A percentile compares a stretch with the other conserved stretches of the same genome.
These are phyloP conservation scores for Colletes collaris DNA, from an alignment of 2,888 invertebrate species.

Conservation along the genomic window DNA sequence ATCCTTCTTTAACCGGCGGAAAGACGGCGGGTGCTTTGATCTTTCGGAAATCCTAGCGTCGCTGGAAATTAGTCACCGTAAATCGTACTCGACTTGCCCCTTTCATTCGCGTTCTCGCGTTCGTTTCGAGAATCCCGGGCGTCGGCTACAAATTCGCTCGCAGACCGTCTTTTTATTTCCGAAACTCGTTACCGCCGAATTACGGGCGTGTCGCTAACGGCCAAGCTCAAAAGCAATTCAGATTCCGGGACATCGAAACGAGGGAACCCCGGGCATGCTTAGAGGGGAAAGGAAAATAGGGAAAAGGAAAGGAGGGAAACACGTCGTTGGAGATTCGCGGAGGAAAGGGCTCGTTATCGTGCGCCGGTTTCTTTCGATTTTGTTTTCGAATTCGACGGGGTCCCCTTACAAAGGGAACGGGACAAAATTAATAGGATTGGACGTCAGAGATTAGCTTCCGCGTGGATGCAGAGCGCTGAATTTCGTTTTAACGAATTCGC, in stretches of 20 bases:
- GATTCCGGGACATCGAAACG: conserved; percentile 4
- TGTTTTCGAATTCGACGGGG: conserved; percentile 10
- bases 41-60: not conserved
- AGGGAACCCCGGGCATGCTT: not conserved
- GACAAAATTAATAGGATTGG: not conserved
- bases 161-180: conserved; percentile 45
- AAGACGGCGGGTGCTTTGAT: not conserved
- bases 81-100: conserved; percentile 13
- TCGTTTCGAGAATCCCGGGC: not conserved
- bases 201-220: conserved; percentile 44
- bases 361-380: conserved; percentile 36
- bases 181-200: conserved; percentile 64
- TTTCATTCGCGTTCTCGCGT: not conserved
- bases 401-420: not conserved
- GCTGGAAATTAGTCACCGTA: conserved; percentile 36
- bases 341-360: conserved; percentile 37
- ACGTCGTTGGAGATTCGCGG: not conserved
- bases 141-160: conserved; percentile 48
- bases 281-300: no score
- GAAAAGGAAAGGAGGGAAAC: not conserved
- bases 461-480: no score
- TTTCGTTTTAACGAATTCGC: no score
- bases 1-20: no score
- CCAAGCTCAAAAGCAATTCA: conserved; percentile 42
- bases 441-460: no score